Percentiles rank a stretch among this genome's conserved stretches.
phyloP scores from a whole-genome alignment of 2,888 invertebrate genomes.

The Podotricha telesiphe region DNA sequence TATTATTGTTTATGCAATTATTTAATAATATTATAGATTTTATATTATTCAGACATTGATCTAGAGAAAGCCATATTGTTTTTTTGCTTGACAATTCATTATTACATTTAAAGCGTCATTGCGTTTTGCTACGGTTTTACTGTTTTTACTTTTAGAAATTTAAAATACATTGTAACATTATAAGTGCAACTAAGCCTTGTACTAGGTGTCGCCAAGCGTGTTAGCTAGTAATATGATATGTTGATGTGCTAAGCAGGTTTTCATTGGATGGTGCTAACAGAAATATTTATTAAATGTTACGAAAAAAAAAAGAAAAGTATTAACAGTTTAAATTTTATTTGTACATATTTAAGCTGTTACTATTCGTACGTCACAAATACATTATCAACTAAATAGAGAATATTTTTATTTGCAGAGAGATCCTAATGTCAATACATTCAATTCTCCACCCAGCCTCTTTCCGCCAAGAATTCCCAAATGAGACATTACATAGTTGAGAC shows the following conservation, averaged over 20 bases:
- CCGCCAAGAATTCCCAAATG: too few species aligned
- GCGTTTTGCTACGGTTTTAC: background rate
- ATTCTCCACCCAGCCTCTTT: too few species aligned
- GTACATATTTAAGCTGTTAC: too few species aligned
- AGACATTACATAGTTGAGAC: too few species aligned
- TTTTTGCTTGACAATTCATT: background rate
- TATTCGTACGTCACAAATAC: too few species aligned
- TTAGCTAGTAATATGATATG: slow-evolving; percentile 21
- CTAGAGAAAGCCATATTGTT: background rate
- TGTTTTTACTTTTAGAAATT: background rate
- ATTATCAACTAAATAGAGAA: too few species aligned
- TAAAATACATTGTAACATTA: slow-evolving; percentile 9
- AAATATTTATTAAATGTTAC: slow-evolving; percentile 11
- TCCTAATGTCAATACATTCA: too few species aligned
- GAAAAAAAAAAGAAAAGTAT: background rate
- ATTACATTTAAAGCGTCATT: background rate
- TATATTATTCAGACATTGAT: background rate
- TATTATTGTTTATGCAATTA: background rate
- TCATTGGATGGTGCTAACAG: background rate
- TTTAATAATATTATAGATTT: slow-evolving; percentile 1
- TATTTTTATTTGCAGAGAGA: too few species aligned
- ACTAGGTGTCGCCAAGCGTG: slow-evolving; percentile 25
- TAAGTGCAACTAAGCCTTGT: background rate
- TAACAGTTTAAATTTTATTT: too few species aligned
- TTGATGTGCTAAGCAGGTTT: slow-evolving; percentile 14